Evolutionary conservation across 64 coral and sea anemone genomes (phyloP), one percentile per base, ranked within the genome.

Genomic region (Acropora tenuis): DNA sequence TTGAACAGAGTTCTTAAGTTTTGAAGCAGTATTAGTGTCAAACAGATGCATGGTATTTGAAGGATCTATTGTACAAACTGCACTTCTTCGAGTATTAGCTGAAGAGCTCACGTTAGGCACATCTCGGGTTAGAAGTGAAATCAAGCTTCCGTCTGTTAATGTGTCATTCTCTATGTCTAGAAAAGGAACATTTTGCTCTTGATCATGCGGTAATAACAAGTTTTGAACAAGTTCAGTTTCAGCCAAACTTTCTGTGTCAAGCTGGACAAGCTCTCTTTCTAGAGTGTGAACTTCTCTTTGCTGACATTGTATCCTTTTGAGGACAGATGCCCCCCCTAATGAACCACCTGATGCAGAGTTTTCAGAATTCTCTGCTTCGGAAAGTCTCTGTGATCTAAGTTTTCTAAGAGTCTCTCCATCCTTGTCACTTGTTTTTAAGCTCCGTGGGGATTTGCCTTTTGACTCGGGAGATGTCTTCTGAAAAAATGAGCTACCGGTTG

Each of bases 401-500:
- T 69, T 84, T 1, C 44, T 11, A n/a, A 5, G 82, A 69, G 5
- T 71, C 71, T 48, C 49, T 2, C 48, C 15, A 69, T 84, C 65
- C 63, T 71, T 84, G 17, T 3, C 12, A 15, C 5, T 69, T 8
- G 8, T 1, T 18, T 84, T 69, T 47, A 44, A 12, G 12, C 30
- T 4, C 82, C 18, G 48, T 1, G 82, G 82, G 48, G 86, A 76
- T 13, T 77, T 88, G 0, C 5, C 72, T 77, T 88, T 69, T 6
- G 47, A 49, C 47, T 91, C 83, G 19, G 88, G 82, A 53, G 91
- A 87, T 9, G 44, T 76, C 41, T 94, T 90, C 79, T 97, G 48
- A 76, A 94, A 94, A 48, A 97, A 97, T 50, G 95, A 97, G 30
- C 19, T 93, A 9, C 95, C 95, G 18, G 89, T 97, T 47, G 95